Evolutionary conservation across 2,113 vertebrate species (phyloP), one percentile per base, ranked within the genome.

Genomic region (Probosciger aterrimus): DNA sequence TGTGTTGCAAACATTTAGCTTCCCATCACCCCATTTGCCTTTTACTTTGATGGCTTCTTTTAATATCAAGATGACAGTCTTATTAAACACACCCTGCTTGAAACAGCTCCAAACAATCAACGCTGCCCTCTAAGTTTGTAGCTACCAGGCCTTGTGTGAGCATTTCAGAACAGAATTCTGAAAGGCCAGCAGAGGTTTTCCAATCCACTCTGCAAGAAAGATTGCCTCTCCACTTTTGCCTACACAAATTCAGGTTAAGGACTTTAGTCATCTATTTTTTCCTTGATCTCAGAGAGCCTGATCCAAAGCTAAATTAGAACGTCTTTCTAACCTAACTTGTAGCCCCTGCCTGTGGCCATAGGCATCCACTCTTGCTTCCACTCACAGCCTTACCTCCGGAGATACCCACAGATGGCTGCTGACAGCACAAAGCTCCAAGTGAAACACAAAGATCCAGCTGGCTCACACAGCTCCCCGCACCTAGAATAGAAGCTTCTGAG

Each of bases 1-100:
- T 65, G 31, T 64, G 97, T 95, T 83, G 86, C 52, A 96, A 92
- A 95, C 53, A 68, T 90, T 96, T 93, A 50, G 5, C 53, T 88
- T 88, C 50, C 76, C 60, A 69, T 76, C 64, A 67, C 22, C 57
- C 23, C 12, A 65, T 18, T 55, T 68, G 33, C 44, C 37, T 96
- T 85, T 80, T 79, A 78, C 47, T 94, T 88, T 65, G 60, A 84
- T 85, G n/a, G 6, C 3, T 39, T 75, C 90, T 80, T 80, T 79
- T 44, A 62, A 76, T 90, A 90, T 18, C 31, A 78, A 79, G 60
- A 84, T 75, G 69, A 71, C 28, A 77, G 46, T 15, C 64, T 59
- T 86, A 63, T 43, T 70, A 46, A 91, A 64, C 69, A 78, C 18
- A 89, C 27, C 28, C 23, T 86, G 13, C 25, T 64, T 82, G 57